phyloP scores from a whole-genome alignment of 2,888 invertebrate genomes.

The Notodonta dromedarius region DNA sequence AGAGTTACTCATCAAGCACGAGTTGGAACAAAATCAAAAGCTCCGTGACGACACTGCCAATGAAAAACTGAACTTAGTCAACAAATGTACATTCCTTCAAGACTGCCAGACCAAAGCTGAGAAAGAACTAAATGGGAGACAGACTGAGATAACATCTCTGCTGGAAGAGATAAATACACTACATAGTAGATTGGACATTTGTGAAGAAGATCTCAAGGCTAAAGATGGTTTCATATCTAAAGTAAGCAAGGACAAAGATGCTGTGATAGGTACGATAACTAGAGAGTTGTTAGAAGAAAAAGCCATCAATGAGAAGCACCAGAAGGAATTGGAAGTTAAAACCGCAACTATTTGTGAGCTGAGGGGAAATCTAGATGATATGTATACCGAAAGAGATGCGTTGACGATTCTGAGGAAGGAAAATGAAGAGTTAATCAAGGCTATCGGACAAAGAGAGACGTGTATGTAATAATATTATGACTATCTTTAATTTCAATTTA shows the following conservation, averaged over 20 bases:
- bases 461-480: slow-evolving; percentile 54
- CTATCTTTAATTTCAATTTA: not conserved
- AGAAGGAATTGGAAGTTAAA: slow-evolving; percentile 44
- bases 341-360: slow-evolving; percentile 39
- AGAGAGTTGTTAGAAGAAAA: slow-evolving; percentile 56
- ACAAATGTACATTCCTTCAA: slow-evolving; percentile 58
- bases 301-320: slow-evolving; percentile 40
- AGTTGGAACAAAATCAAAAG: slow-evolving; percentile 46
- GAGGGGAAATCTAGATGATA: slow-evolving; percentile 42
- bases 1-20: slow-evolving; percentile 50
- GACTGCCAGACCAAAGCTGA: slow-evolving; percentile 59
- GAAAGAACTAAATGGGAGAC: slow-evolving; percentile 49
- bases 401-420: slow-evolving; percentile 53
- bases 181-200: slow-evolving; percentile 35
- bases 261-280: slow-evolving; percentile 41
- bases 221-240: slow-evolving; percentile 37
- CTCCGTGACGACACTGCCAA: slow-evolving; percentile 40
- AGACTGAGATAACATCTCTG: slow-evolving; percentile 48
- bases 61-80: slow-evolving; percentile 49
- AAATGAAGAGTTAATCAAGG: slow-evolving; percentile 60
- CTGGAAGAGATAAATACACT: slow-evolving; percentile 43
- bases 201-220: slow-evolving; percentile 45
- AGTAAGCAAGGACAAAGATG: slow-evolving; percentile 38
- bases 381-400: slow-evolving; percentile 43
- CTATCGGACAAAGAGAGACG: slow-evolving; percentile 58